Evolutionary conservation across 2,888 invertebrate species (phyloP).

Genomic region (Rhamphomyia laevipes): DNA sequence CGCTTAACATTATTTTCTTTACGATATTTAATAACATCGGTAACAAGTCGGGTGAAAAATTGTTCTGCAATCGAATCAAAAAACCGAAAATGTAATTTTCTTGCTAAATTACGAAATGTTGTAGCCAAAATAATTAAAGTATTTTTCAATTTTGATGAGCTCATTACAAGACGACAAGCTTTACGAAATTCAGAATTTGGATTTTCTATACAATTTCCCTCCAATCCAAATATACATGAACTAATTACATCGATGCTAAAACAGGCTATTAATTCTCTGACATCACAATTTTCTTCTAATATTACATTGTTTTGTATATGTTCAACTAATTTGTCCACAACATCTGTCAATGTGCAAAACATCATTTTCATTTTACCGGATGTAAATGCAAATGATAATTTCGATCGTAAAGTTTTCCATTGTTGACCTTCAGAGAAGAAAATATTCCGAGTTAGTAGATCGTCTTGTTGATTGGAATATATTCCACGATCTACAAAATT

Average conservation of each 20-base stretch:
- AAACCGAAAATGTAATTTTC: constrained; percentile 4
- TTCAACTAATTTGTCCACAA: constrained; percentile 9
- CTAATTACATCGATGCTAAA: constrained; percentile 18
- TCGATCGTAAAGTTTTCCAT: constrained; percentile 13
- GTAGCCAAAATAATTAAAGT: constrained; percentile 6
- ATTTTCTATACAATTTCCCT: constrained; percentile 26
- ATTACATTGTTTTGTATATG: constrained; percentile 1
- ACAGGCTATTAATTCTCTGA: constrained; percentile 11
- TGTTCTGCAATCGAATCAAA: constrained; percentile 7
- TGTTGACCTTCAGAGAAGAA: constrained; percentile 13
- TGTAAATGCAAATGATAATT: constrained; percentile 15
- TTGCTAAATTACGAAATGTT: constrained; percentile 3
- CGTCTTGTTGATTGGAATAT: constrained; percentile 13
- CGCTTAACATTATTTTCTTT: constrained; percentile 13
- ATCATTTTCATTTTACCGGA: constrained; percentile 16
- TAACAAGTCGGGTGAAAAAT: constrained; percentile 12
- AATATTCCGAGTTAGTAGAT: constrained; percentile 15
- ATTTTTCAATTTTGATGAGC: constrained; percentile 4
- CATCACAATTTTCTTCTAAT: constrained; percentile 8
- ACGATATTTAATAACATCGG: constrained; percentile 12
- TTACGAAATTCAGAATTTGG: constrained; percentile 23
- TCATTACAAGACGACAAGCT: constrained; percentile 11
- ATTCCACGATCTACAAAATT: constrained; percentile 14
- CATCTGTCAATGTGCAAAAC: constrained; percentile 13
- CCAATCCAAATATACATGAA: constrained; percentile 31